Conservation (phyloP, 2,113 vertebrate genomes). For the Puntigrus tetrazona region DNA sequence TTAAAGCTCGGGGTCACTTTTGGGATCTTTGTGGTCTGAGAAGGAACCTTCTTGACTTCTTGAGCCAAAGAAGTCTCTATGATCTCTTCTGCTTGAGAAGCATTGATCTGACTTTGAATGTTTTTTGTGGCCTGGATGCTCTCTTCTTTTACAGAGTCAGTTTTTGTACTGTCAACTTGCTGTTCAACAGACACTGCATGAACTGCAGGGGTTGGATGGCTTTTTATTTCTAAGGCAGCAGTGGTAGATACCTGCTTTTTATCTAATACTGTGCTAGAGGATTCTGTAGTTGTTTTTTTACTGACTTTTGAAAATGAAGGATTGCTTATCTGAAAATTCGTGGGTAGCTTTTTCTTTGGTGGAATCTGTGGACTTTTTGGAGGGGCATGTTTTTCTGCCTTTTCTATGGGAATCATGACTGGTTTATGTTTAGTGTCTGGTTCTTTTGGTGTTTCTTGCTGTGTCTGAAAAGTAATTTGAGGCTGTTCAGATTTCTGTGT, state of each 20-base stretch:
- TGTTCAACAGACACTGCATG: conserved; percentile 58
- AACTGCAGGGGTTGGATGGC: conserved; percentile 57
- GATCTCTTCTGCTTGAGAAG: conserved; percentile 67
- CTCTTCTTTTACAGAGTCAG: background rate
- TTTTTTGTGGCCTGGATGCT: conserved; percentile 45
- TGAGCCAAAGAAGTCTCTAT: conserved; percentile 59
- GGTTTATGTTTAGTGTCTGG: conserved; percentile 33
- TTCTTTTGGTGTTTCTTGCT: conserved; percentile 54
- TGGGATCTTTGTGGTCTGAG: conserved; percentile 72
- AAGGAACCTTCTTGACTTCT: conserved; percentile 62
- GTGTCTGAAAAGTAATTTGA: conserved; percentile 45
- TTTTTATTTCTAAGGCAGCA: conserved; percentile 49
- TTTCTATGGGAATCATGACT: background rate
- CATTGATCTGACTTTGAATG: conserved; percentile 63
- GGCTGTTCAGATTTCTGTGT: conserved; percentile 48
- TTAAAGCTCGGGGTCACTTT: conserved; percentile 76
- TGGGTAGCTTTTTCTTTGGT: conserved; percentile 54
- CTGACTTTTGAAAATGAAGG: conserved; percentile 64
- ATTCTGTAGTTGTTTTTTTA: conserved; percentile 65
- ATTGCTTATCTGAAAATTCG: conserved; percentile 64
- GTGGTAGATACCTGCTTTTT: conserved; percentile 56
- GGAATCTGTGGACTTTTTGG: conserved; percentile 38
- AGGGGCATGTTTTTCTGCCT: background rate
- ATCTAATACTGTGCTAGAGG: conserved; percentile 53
- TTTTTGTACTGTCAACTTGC: conserved; percentile 67